Base-by-base conservation (phyloP, 2,113 vertebrate species). In the Stigmatopora nigra region DNA sequence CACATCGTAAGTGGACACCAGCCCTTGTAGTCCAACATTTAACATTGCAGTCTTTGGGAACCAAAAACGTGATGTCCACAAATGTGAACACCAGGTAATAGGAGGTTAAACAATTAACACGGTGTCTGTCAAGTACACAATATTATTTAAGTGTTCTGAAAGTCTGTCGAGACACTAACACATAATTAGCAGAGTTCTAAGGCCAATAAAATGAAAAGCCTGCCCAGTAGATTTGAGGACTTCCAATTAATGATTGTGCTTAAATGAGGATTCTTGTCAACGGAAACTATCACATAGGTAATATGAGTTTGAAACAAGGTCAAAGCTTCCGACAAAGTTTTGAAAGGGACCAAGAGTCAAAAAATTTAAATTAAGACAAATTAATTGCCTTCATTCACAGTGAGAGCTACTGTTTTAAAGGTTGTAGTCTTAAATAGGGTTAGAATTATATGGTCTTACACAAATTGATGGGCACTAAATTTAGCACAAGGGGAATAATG, bases 321-420 rank as follows among this genome's bases (percentile, higher is more conserved):
- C 69, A 74, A 60, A 67, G 12, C 47, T 55, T 20, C 41, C 0
- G 8, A 67, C 57, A 76, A 68, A 72, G 63, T 51, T 81, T 69
- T 73, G 48, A 62, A 79, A 75, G 67, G 73, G 58, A 25, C 22
- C 49, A 57, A 57, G 6, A 25, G 41, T 57, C 66, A 45, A 70
- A 71, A 68, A 49, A 66, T 35, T 68, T 82, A 80, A 79, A 85
- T 80, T 69, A 69, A 53, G 20, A 19, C 78, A 72, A 79, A 65
- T 22, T 38, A 61, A 51, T 16, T 2, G n/a, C n/a, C 60, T 22
- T 70, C 64, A 71, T 49, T 65, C 60, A 66, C 76, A 74, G 72
- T 66, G 77, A 20, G 4, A 45, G 35, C 59, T 2, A 22, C 13
- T 45, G 17, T 46, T 64, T 77, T 48, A 62, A 45, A 52, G 14